Conservation (phyloP, 2,113 vertebrate species). For the Typhlomys cinereus region DNA sequence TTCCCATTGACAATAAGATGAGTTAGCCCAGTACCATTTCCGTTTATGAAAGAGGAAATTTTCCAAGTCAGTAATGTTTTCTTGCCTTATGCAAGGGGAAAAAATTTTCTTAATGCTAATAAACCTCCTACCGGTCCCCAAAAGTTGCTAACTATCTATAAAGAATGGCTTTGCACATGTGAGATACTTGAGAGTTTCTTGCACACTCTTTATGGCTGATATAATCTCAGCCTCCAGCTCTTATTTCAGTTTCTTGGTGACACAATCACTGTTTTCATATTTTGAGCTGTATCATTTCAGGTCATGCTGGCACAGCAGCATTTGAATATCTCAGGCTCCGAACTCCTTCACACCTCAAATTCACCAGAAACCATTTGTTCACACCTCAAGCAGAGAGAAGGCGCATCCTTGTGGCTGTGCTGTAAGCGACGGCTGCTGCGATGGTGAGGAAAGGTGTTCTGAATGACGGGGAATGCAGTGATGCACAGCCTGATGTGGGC, state of each 20-base stretch:
- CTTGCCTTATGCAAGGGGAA: neutral
- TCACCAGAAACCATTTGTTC: constrained; percentile 45
- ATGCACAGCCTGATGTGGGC: neutral
- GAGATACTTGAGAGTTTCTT: constrained; percentile 21
- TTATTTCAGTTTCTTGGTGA: constrained; percentile 50
- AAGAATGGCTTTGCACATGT: neutral
- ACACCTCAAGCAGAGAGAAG: neutral
- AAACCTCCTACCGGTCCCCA: neutral
- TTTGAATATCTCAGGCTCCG: constrained; percentile 28
- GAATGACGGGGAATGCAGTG: neutral
- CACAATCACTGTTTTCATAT: constrained; percentile 38
- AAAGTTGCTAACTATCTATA: neutral
- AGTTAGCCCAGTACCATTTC: neutral
- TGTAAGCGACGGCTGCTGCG: neutral
- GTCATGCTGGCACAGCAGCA: neutral
- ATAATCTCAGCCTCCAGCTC: constrained; percentile 30
- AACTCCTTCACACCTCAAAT: constrained; percentile 10
- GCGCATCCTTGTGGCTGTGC: neutral
- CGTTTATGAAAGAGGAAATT: constrained; percentile 14
- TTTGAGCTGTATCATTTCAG: constrained; percentile 34
- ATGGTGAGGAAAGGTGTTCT: neutral
- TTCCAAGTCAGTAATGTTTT: constrained; percentile 26
- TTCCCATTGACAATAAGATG: neutral
- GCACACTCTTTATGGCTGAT: neutral
- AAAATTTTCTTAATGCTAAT: constrained; percentile 51